Conservation (phyloP, 2,888 invertebrate species). For the Conistra vaccinii region DNA sequence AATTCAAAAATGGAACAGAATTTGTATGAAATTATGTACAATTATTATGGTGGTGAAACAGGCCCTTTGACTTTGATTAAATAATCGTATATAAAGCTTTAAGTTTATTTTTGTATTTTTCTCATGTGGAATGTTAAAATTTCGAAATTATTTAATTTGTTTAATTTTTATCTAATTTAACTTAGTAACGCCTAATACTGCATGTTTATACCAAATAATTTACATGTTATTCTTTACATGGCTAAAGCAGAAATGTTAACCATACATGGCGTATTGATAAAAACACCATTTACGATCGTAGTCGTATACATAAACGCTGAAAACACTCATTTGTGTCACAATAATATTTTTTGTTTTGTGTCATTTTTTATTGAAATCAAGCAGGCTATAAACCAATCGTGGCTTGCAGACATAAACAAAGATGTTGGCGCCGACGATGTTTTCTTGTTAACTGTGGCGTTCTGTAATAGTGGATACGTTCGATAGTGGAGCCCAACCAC, state of each 20-base stretch:
- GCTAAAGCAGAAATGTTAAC: slow-evolving; percentile 16
- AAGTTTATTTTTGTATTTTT: slow-evolving; percentile 7
- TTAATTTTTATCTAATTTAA: neutral
- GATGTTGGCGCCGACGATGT: slow-evolving; percentile 76
- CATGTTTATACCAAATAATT: neutral
- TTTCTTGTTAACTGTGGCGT: slow-evolving; percentile 73
- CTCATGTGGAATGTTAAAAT: neutral
- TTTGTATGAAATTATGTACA: too few relatives aligned
- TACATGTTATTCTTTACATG: neutral
- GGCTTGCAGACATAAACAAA: slow-evolving; percentile 77
- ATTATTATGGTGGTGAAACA: too few relatives aligned
- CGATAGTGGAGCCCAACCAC: slow-evolving; percentile 70
- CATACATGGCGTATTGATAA: slow-evolving; percentile 23
- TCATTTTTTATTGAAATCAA: slow-evolving; percentile 69
- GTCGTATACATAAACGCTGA: slow-evolving; percentile 44
- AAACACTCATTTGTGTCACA: slow-evolving; percentile 54
- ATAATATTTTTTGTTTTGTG: slow-evolving; percentile 61
- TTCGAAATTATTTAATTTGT: neutral
- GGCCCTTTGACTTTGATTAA: too few relatives aligned
- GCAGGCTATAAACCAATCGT: slow-evolving; percentile 69
- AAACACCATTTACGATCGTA: slow-evolving; percentile 39
- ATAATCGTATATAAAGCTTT: too few relatives aligned
- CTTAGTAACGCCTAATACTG: neutral
- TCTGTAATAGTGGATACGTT: slow-evolving; percentile 66
- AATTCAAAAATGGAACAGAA: too few relatives aligned